phyloP scores from a whole-genome alignment of 2,888 invertebrate genomes.

The Machimus rusticus region DNA sequence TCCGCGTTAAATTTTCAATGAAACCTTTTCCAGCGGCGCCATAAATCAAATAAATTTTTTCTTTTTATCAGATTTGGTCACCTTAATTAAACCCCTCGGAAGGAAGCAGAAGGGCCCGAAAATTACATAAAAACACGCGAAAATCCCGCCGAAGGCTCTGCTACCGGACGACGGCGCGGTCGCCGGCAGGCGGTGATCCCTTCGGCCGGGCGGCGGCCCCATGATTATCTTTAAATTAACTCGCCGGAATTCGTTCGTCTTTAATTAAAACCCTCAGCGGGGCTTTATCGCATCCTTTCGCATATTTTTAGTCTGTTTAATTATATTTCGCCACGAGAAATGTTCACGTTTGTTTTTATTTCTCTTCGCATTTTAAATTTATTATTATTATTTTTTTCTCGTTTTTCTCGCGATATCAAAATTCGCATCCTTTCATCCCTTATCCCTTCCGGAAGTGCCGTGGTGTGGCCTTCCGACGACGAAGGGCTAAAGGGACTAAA shows the following conservation, averaged over 20 bases:
- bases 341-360: neutral
- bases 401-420: neutral
- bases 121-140: neutral
- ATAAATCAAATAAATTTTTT: neutral
- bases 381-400: neutral
- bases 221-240: slow-evolving; percentile 32
- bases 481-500: neutral
- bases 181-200: neutral
- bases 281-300: slow-evolving; percentile 33
- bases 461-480: neutral
- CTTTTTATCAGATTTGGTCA: neutral
- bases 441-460: neutral
- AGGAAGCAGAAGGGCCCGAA: neutral
- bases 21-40: neutral
- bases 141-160: neutral
- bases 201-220: neutral
- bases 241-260: slow-evolving; percentile 15
- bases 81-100: slow-evolving; percentile 9
- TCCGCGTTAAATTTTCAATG: neutral
- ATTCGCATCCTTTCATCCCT: neutral
- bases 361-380: neutral
- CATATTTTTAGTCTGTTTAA: slow-evolving; percentile 34
- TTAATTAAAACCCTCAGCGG: slow-evolving; percentile 33
- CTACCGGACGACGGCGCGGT: neutral
- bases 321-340: slow-evolving; percentile 33